These are phyloP conservation scores for Monoplex corrugatus DNA, from an alignment of 2,888 invertebrate species.

Conservation along the genomic window DNA sequence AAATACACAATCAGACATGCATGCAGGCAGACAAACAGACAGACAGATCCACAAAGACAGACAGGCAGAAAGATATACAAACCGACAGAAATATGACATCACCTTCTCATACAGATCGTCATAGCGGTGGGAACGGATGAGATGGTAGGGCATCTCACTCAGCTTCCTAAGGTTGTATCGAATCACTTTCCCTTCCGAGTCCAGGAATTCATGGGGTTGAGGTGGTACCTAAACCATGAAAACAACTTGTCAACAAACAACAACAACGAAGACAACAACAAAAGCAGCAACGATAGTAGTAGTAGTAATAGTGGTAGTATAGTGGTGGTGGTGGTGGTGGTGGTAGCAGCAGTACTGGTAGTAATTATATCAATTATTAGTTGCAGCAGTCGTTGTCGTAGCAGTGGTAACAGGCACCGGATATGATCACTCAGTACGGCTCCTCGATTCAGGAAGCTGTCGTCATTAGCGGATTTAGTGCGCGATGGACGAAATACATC, in stretches of 20 bases:
- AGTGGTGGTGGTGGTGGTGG: too few species aligned
- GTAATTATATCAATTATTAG: too few species aligned
- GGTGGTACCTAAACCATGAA: conserved; percentile 90
- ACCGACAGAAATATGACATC: background rate
- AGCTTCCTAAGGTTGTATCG: conserved; percentile 97
- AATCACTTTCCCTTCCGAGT: conserved; percentile 93
- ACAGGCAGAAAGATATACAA: background rate
- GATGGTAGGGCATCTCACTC: conserved; percentile 94
- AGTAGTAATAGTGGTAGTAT: too few species aligned
- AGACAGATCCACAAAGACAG: background rate
- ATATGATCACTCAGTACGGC: too few species aligned
- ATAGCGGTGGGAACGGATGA: conserved; percentile 93
- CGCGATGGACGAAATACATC: too few species aligned
- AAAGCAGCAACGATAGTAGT: too few species aligned
- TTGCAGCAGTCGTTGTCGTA: too few species aligned
- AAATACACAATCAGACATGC: background rate
- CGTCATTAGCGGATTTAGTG: too few species aligned
- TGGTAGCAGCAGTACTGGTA: too few species aligned
- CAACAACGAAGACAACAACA: too few species aligned
- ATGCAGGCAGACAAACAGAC: background rate
- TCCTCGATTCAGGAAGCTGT: too few species aligned
- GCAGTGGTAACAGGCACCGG: too few species aligned
- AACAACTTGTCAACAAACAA: background rate
- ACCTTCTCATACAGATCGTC: conserved; percentile 61
- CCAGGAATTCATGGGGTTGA: conserved; percentile 94